A percentile compares a stretch with the other conserved stretches of the same genome.
These are phyloP conservation scores for Hystrix brachyura DNA, from an alignment of 2,113 vertebrate species.

Conservation along the genomic window DNA sequence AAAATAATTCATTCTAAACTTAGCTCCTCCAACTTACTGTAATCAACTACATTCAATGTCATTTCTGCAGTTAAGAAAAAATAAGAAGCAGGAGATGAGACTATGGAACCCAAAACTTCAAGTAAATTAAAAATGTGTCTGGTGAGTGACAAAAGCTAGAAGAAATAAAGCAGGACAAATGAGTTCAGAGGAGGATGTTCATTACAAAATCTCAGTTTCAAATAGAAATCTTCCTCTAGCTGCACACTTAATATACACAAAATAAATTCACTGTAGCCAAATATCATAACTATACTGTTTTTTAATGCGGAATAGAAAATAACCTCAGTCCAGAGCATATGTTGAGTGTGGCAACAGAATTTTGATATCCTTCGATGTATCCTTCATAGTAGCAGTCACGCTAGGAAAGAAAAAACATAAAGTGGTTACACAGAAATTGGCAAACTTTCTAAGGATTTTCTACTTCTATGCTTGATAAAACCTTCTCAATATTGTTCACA, in stretches of 20 bases:
- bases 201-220: neutral
- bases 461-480: neutral
- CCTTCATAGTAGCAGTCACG: slow-evolving; percentile 86
- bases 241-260: neutral
- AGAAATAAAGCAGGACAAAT: neutral
- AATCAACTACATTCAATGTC: neutral
- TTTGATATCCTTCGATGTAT: slow-evolving; percentile 80
- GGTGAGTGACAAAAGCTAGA: neutral
- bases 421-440: neutral
- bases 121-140: neutral
- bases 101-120: neutral
- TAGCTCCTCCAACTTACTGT: neutral
- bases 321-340: slow-evolving; percentile 87
- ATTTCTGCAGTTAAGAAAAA: slow-evolving; percentile 18
- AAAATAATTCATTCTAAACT: neutral
- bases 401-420: slow-evolving; percentile 48
- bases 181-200: neutral
- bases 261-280: neutral
- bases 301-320: neutral
- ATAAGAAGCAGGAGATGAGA: neutral
- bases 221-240: neutral
- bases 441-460: slow-evolving; percentile 7
- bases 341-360: slow-evolving; percentile 84
- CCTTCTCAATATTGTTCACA: neutral
- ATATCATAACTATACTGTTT: neutral